Evolutionary conservation across 2,113 vertebrate species (phyloP), one percentile per base, ranked within the genome.

Genomic region (Myiozetetes cayanensis): DNA sequence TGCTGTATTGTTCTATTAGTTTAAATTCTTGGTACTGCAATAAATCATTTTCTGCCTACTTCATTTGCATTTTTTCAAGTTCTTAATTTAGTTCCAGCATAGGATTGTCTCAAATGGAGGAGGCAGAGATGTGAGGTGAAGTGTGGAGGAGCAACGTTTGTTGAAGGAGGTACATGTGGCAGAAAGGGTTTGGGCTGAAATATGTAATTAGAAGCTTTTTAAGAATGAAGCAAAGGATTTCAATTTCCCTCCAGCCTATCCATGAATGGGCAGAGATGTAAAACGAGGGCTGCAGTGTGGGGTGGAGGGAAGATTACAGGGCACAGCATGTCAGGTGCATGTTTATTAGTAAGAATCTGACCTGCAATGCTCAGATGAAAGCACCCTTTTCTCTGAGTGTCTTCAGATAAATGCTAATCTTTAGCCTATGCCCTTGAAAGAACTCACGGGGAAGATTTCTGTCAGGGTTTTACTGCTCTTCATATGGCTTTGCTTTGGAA

Each of bases 331-430:
- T 93, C 82, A 87, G 58, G 56, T 90, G 28, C 15, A 11, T 93
- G 71, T 94, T 97, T 97, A 89, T 97, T 96, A 94, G 47, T 75
- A 93, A 80, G 71, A 95, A 95, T 93, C 88, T 95, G 89, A 85
- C 91, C 93, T 96, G 62, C 74, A 94, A 12, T 75, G 78, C 78
- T 93, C 66, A 56, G 65, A 90, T 92, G 85, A 95, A 97, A 97
- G 89, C 27, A 68, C 33, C 46, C 21, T 4, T 49, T 96, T 63
- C 55, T 55, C 72, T 84, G 10, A 76, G 24, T 33, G n/a, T 86
- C 75, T 97, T 95, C 72, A 89, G 66, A 96, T 65, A 96, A 96
- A 97, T 93, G 89, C 41, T 96, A 76, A 96, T 96, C 88, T 94
- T 95, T 77, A 94, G 79, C 67, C 85, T 41, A 2, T 90, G 85